Evolutionary conservation across 2,113 vertebrate species (phyloP).

Genomic region (Herpailurus yagouaroundi): DNA sequence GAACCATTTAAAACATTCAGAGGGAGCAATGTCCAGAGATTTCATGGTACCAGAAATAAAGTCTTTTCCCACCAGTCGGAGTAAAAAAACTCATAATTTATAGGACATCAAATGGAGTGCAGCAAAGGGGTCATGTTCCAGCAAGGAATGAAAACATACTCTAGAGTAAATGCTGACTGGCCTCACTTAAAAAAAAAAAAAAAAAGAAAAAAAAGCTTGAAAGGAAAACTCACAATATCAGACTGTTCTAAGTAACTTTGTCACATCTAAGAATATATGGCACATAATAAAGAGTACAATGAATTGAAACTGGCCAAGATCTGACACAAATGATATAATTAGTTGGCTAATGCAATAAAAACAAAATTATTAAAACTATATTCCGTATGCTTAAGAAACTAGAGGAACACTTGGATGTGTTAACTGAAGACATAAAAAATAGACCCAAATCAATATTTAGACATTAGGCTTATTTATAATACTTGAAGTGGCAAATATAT

Average conservation of each 20-base stretch:
- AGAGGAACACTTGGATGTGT: background rate
- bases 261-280: background rate
- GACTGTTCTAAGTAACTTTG: background rate
- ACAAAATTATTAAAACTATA: background rate
- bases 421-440: background rate
- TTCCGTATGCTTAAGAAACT: background rate
- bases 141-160: background rate
- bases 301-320: background rate
- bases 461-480: background rate
- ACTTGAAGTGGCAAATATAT: background rate
- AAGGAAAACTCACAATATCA: background rate
- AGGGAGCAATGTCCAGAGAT: background rate
- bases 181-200: background rate
- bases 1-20: background rate
- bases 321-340: background rate
- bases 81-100: background rate
- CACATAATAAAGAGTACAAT: background rate
- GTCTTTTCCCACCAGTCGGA: background rate
- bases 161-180: background rate
- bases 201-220: background rate
- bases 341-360: background rate
- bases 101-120: background rate
- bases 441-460: background rate
- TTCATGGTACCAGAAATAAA: background rate
- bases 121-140: background rate